phyloP scores from a whole-genome alignment of 2,113 vertebrate species.

The Vireo altiloquus region DNA sequence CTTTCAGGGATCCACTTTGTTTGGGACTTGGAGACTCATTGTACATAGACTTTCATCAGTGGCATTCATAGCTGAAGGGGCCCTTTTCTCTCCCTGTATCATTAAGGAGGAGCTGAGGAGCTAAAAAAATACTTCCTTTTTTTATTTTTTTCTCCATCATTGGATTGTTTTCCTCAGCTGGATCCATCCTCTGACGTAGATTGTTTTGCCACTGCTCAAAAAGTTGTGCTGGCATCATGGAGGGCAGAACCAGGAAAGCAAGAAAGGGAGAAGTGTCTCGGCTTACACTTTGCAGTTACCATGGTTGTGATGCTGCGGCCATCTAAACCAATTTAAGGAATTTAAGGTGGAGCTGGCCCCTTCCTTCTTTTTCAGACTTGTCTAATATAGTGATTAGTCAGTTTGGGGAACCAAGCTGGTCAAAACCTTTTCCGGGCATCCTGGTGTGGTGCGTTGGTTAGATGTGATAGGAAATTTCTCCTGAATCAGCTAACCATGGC shows the following conservation, averaged over 20 bases:
- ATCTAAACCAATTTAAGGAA: neutral
- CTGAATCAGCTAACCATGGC: neutral
- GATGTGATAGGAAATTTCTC: neutral
- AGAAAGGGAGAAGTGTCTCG: neutral
- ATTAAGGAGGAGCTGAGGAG: accelerated
- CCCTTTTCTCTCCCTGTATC: neutral
- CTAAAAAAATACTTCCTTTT: neutral
- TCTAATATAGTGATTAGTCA: neutral
- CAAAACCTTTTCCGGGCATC: neutral
- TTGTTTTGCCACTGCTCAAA: neutral
- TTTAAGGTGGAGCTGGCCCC: neutral
- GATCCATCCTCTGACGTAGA: neutral
- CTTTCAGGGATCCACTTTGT: neutral
- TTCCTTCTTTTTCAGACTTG: neutral
- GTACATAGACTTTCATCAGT: neutral
- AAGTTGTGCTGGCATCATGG: neutral
- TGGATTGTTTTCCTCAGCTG: neutral
- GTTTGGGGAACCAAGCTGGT: neutral
- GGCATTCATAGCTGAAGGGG: neutral
- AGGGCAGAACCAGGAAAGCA: neutral
- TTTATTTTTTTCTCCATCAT: accelerated
- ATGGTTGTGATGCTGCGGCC: neutral
- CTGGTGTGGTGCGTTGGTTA: neutral
- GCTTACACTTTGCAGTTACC: neutral
- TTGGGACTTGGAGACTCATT: neutral